Base-by-base conservation (phyloP, 2,888 invertebrate genomes). In the Parochlus steinenii region DNA sequence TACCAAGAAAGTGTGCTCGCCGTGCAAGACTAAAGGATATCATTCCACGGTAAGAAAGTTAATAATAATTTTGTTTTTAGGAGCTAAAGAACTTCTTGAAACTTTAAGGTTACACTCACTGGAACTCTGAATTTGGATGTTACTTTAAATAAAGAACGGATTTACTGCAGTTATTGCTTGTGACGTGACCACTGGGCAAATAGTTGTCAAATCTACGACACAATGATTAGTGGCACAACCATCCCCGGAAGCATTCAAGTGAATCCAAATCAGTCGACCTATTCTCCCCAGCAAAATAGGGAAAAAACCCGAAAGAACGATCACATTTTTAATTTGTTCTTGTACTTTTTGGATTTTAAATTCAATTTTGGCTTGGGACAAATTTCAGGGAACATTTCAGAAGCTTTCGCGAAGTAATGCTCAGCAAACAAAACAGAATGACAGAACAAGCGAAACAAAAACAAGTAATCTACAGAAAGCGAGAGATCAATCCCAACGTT, bases 1-100 rank as follows among this genome's bases (percentile, higher is more conserved):
- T 60, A 48, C 49, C 31, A 48, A 50, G 22, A 40, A 62, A 3
- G 49, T 51, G 5, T 80, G 80, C 48, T 56, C 53, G 6, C 63
- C 71, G 47, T 81, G 80, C 50, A 64, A 64, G 33, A 65, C 70
- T 45, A 46, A 47, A 17, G 80, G 80, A 38, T 80, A 77, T 55
- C 76, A 78, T 51, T 66, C 71, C 42, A 79, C 78, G 41, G 79
- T 72, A 61, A 61, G 53, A 52, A 17, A 18, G 38, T 23, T 29
- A 10, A 37, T 29, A 37, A 14, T 18, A 16, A 22, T 3, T 39
- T 31, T 3, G 23, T 19, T 26, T 8, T 33, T 18, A 8, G 8
- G 8, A 8, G 7, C 22, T 37, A 18, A 15, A 22, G 15, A 23
- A 29, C 31, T 36, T 3, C 17, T 31, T 28, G 24, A 5, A n/a